Conservation (phyloP, 2,797 vertebrate species). For the Gambusia yucatana region DNA sequence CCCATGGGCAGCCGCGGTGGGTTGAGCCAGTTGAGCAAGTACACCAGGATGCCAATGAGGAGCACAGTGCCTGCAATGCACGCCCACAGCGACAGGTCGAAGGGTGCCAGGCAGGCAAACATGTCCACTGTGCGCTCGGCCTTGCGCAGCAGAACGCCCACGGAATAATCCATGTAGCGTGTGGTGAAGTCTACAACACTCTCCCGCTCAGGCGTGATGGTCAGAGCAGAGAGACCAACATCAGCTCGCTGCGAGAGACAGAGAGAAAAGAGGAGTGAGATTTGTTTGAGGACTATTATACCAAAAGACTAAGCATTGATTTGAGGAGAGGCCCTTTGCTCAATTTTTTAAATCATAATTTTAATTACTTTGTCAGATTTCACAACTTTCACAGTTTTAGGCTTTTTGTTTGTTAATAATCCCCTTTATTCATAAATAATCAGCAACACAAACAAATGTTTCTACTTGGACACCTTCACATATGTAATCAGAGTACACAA, state of each 20-base stretch:
- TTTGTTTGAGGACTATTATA: background rate
- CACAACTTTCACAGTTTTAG: background rate
- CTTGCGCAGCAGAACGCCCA: conserved; percentile 94
- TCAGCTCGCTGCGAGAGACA: conserved; percentile 88
- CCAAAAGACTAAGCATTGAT: background rate
- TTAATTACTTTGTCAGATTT: background rate
- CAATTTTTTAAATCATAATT: background rate
- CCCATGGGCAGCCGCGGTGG: conserved; percentile 97
- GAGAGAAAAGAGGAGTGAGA: conserved; percentile 22
- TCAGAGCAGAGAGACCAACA: conserved; percentile 95
- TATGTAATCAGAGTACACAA: background rate
- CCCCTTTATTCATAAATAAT: background rate
- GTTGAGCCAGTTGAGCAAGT: conserved; percentile 97
- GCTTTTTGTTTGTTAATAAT: background rate
- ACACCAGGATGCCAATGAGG: conserved; percentile 93
- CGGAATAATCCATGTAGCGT: conserved; percentile 98
- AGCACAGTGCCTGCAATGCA: conserved; percentile 97
- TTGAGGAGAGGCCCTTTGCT: background rate
- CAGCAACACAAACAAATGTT: background rate
- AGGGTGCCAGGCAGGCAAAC: conserved; percentile 97
- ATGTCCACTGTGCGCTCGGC: conserved; percentile 97
- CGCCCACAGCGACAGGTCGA: conserved; percentile 97
- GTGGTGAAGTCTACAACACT: conserved; percentile 98
- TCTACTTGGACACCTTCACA: background rate
- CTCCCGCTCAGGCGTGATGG: conserved; percentile 97